Base-by-base conservation (phyloP, 92 coral and sea anemone genomes). In the Bergia sp. region DNA sequence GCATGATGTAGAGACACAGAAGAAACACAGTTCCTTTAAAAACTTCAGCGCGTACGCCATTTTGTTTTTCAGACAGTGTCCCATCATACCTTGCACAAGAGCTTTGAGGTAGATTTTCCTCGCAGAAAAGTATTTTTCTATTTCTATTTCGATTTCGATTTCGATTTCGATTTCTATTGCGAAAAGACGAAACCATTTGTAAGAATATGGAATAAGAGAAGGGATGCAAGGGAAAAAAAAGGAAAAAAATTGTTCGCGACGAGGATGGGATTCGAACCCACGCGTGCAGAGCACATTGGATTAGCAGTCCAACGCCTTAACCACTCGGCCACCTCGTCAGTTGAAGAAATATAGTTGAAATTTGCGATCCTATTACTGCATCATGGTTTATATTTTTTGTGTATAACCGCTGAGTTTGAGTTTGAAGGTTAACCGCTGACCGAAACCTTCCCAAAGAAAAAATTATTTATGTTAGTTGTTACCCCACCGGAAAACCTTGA, bases 291-390 rank as follows among this genome's bases (percentile, higher is more conserved):
- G 98, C 98, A 95, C 98, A 96, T 95, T 96, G 98, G 98, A 96
- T 94, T 96, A 95, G 98, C 98, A 96, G 98, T 96, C 98, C 98
- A 95, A 93, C 99, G 99, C 99, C 98, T 95, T 96, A 96, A 96
- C 98, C 99, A 96, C 99, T 96, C 99, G 99, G 98, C 99, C 99
- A 96, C 98, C 99, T 96, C 98, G 99, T 96, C 96, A 77, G 57
- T 40, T 38, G 79, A 75, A 1, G 2, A 75, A 16, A 11, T 0
- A 3, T 0, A 2, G 79, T 11, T 9, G 37, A n/a, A 67, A 67
- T 21, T 67, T 21, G 11, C 37, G n/a, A 0, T n/a, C 7, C 37
- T 9, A 67, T 67, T 1, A 67, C 74, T 67, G n/a, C 74, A 7
- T 36, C 58, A 53, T 47, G 53, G 2, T 53, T 10, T 53, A 53